phyloP scores from a whole-genome alignment of 2,888 invertebrate species.

The Drosophila hamatofila region DNA sequence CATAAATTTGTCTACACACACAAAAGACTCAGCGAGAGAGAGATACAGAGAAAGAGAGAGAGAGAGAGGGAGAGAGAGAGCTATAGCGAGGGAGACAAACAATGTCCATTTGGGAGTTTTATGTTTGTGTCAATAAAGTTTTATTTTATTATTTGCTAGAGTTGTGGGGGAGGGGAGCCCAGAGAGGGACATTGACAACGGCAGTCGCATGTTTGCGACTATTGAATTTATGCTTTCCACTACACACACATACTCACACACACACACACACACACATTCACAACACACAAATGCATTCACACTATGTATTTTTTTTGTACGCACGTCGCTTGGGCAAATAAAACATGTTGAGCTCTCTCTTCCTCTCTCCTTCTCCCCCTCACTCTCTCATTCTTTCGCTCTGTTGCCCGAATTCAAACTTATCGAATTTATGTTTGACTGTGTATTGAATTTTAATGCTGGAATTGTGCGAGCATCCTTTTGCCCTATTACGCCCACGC shows the following conservation, averaged over 20 bases:
- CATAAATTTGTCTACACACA: conserved; percentile 63
- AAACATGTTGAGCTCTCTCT: conserved; percentile 71
- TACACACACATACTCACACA: conserved; percentile 26
- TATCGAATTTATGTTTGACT: conserved; percentile 78
- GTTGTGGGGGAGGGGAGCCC: neutral
- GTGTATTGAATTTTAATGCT: conserved; percentile 79
- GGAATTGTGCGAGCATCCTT: conserved; percentile 28
- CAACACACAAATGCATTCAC: conserved; percentile 17
- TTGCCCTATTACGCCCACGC: conserved; percentile 2
- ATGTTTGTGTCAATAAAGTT: conserved; percentile 78
- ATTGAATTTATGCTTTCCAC: conserved; percentile 70
- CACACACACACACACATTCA: conserved; percentile 16
- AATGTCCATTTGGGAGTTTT: conserved; percentile 69
- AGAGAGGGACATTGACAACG: conserved; percentile 33
- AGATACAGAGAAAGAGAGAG: neutral
- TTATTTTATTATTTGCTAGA: conserved; percentile 74
- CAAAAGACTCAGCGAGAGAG: neutral
- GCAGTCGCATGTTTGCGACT: conserved; percentile 63
- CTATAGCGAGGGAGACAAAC: conserved; percentile 11
- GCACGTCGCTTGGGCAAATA: conserved; percentile 69
- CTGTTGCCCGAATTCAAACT: conserved; percentile 67
- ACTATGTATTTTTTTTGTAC: conserved; percentile 26
- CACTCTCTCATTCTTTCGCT: conserved; percentile 42
- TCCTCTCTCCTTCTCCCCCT: neutral
- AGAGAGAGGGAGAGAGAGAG: neutral